These are phyloP conservation scores for rat (Rattus norvegicus) DNA, from an alignment of 2,113 vertebrate species.

Conservation along the genomic window DNA sequence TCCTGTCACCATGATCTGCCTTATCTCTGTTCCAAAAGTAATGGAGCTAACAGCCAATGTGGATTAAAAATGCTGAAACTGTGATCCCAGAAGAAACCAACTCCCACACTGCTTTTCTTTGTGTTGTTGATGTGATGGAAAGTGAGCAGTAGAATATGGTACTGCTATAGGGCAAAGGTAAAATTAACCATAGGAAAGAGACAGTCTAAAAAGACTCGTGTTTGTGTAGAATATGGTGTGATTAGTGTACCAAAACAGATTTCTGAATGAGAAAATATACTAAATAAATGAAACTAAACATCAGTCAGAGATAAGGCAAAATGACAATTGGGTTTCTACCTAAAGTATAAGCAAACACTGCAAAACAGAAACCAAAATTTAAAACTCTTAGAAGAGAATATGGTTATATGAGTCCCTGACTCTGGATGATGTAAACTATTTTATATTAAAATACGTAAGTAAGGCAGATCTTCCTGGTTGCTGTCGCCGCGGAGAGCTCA, in stretches of 20 bases:
- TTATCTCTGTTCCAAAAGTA: neutral
- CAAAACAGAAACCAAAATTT: neutral
- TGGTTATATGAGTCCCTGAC: neutral
- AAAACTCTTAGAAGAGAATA: constrained; percentile 8
- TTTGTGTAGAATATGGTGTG: neutral
- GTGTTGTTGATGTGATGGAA: neutral
- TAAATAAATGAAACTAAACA: neutral
- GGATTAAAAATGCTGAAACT: neutral
- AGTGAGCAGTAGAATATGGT: neutral
- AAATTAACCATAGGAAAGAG: neutral
- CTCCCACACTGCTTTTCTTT: neutral
- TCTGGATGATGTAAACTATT: neutral
- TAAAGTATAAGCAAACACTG: neutral
- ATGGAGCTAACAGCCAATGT: neutral
- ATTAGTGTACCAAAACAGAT: neutral
- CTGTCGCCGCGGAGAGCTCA: too few relatives aligned
- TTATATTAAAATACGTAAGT: neutral
- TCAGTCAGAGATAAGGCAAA: neutral
- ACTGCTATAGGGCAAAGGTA: neutral
- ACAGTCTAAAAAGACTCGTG: neutral
- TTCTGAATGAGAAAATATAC: neutral
- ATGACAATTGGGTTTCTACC: neutral
- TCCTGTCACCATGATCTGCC: neutral
- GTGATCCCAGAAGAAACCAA: neutral
- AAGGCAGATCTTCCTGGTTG: too few relatives aligned